Conservation (phyloP, 2,888 invertebrate species). For the Cryptophagus acutangulus region DNA sequence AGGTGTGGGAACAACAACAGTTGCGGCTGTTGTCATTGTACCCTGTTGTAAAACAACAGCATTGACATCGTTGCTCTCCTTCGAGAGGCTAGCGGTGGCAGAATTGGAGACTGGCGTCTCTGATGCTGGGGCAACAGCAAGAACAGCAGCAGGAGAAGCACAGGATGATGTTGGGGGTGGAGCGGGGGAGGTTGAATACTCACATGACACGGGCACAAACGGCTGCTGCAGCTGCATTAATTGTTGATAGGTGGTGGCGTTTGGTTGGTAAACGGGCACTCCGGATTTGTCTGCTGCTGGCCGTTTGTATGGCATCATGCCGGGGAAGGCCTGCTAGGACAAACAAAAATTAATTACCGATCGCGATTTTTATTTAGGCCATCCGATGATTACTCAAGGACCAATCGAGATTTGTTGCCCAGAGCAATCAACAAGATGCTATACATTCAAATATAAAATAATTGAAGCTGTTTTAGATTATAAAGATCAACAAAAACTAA, state of each 20-base stretch:
- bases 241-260: slow-evolving; percentile 88
- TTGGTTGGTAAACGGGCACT: slow-evolving; percentile 91
- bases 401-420: too few species aligned
- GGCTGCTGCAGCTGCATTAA: slow-evolving; percentile 92
- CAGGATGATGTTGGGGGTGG: slow-evolving; percentile 41
- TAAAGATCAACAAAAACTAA: too few species aligned
- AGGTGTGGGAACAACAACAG: slow-evolving; percentile 17
- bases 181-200: slow-evolving; percentile 79
- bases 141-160: slow-evolving; percentile 39
- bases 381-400: slow-evolving; percentile 3
- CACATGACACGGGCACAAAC: slow-evolving; percentile 98
- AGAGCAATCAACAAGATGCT: slow-evolving; percentile 2
- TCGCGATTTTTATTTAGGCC: background rate
- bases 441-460: slow-evolving; percentile 3
- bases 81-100: slow-evolving; percentile 25
- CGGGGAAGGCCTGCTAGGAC: slow-evolving; percentile 77
- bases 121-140: slow-evolving; percentile 28
- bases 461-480: slow-evolving; percentile 6
- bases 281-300: slow-evolving; percentile 95
- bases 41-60: too few species aligned
- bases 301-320: slow-evolving; percentile 94
- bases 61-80: slow-evolving; percentile 17
- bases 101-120: slow-evolving; percentile 34
- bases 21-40: slow-evolving; percentile 35
- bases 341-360: slow-evolving; percentile 20